Evolutionary conservation across 1,140 invertebrate genomes (phyloP).

Genomic region (Rhynchophorus ferrugineus): DNA sequence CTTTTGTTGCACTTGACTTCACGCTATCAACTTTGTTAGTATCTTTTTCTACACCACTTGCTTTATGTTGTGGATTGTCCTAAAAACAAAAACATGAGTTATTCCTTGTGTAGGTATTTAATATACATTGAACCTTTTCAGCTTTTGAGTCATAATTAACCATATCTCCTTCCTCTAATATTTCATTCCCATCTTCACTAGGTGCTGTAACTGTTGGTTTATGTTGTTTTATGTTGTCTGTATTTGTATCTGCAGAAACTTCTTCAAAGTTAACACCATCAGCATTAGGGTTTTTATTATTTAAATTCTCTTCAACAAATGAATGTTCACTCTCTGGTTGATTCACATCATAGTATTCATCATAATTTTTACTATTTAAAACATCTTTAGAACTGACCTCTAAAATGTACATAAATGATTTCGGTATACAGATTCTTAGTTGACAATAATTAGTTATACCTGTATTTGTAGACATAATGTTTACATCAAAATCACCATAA

Average conservation of each 20-base stretch:
- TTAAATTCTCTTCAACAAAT: slow-evolving; percentile 3
- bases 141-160: no score
- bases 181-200: slow-evolving; percentile 15
- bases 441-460: not conserved
- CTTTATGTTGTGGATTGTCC: no score
- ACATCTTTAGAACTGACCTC: not conserved
- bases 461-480: not conserved
- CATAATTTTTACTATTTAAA: not conserved
- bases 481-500: not conserved
- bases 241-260: not conserved
- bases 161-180: slow-evolving; percentile 1
- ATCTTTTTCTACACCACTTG: no score
- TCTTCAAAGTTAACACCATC: not conserved
- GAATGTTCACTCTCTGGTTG: slow-evolving; percentile 8
- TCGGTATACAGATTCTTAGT: not conserved
- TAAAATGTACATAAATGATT: no score
- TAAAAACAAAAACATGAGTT: no score
- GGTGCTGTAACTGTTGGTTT: slow-evolving; percentile 7
- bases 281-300: not conserved
- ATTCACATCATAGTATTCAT: slow-evolving; percentile 4
- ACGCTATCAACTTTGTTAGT: no score
- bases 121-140: not conserved
- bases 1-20: no score
- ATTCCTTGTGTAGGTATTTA: not conserved
- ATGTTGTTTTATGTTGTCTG: not conserved